These are phyloP conservation scores for Megalops atlanticus DNA, from an alignment of 2,113 vertebrate genomes.

Conservation along the genomic window DNA sequence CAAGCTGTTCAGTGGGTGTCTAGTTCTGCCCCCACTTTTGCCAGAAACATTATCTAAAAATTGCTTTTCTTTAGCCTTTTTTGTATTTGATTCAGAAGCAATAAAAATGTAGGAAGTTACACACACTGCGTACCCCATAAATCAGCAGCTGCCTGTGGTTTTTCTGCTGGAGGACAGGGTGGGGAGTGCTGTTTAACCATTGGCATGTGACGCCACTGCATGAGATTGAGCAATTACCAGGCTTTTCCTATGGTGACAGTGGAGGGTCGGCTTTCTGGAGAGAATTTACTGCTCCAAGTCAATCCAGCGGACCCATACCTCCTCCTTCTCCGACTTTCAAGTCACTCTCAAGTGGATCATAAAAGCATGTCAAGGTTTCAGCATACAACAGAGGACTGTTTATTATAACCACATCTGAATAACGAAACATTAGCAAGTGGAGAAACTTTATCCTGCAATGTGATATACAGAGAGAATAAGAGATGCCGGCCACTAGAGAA, in stretches of 20 bases:
- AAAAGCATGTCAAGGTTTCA: neutral
- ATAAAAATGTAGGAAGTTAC: neutral
- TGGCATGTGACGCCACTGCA: constrained; percentile 36
- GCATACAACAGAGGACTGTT: neutral
- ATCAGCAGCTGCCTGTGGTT: constrained; percentile 49
- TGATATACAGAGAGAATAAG: neutral
- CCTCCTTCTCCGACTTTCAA: neutral
- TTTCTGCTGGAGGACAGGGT: constrained; percentile 44
- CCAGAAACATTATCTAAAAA: neutral
- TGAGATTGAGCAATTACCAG: constrained; percentile 46
- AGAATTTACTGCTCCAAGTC: constrained; percentile 7
- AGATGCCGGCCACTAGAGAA: too few species aligned
- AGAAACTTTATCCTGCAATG: neutral
- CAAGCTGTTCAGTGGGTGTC: neutral
- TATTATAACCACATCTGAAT: neutral
- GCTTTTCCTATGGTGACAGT: constrained; percentile 39
- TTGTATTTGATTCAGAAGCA: neutral
- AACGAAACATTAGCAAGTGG: neutral
- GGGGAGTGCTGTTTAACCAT: constrained; percentile 44
- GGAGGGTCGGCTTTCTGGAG: constrained; percentile 33
- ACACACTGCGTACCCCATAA: constrained; percentile 26
- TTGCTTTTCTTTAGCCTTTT: neutral
- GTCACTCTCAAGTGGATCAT: neutral
- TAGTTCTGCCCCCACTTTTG: neutral
- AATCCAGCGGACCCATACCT: neutral